Conservation (phyloP, 2,797 vertebrate species). For the Galagoides demidoff region DNA sequence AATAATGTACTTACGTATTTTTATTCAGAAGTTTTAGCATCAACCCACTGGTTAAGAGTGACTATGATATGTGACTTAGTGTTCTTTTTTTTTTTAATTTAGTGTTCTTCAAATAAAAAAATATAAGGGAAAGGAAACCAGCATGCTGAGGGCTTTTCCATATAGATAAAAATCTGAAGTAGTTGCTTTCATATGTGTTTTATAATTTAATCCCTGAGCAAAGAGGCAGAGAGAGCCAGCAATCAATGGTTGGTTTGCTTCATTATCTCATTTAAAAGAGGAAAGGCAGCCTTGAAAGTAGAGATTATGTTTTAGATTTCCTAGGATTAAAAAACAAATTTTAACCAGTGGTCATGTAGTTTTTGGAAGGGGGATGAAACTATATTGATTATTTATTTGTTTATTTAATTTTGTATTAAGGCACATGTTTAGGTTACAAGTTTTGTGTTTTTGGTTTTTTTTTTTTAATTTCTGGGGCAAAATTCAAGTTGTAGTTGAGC, state of each 20-base stretch:
- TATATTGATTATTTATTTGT: too few relatives aligned
- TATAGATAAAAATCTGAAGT: neutral
- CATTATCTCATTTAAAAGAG: neutral
- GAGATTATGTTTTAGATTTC: neutral
- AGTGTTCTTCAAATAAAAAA: neutral
- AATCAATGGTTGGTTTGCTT: neutral
- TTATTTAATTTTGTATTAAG: too few relatives aligned
- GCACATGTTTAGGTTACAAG: too few relatives aligned
- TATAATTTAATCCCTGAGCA: neutral
- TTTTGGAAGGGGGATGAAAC: too few relatives aligned
- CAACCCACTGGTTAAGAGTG: neutral
- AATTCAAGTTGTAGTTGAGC: too few relatives aligned
- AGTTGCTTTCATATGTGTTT: neutral
- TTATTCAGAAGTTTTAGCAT: neutral
- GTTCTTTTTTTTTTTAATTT: too few relatives aligned
- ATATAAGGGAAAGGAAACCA: neutral
- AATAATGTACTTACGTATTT: neutral
- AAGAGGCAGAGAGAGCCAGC: neutral
- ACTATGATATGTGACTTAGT: neutral
- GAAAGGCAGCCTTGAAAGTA: neutral
- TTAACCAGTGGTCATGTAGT: neutral
- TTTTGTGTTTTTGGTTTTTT: too few relatives aligned
- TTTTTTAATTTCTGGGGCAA: too few relatives aligned
- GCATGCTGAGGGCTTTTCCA: accelerated
- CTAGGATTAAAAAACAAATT: neutral